Conservation (phyloP, 2,888 invertebrate genomes). For the Lithophane leautieri region DNA sequence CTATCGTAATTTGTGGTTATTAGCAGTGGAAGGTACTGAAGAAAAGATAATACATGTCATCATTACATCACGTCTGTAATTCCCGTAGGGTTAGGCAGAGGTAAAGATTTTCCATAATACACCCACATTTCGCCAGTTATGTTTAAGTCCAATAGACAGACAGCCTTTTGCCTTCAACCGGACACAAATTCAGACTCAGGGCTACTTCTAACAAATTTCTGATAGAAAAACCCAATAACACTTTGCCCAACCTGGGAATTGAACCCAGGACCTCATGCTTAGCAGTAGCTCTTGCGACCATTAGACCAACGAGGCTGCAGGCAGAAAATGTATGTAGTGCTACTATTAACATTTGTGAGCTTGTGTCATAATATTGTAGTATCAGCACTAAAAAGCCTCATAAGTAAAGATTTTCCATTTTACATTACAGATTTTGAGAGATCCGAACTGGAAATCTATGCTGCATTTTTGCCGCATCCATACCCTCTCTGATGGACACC, state of each 20-base stretch:
- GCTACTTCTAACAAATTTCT: background rate
- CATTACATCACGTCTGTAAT: background rate
- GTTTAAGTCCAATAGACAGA: background rate
- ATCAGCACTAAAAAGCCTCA: background rate
- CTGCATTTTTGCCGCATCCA: background rate
- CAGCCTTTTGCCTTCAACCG: too few relatives aligned
- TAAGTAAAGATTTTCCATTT: background rate
- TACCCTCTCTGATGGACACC: constrained; percentile 8
- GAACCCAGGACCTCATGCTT: background rate
- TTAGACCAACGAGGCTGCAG: too few relatives aligned
- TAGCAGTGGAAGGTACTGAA: background rate
- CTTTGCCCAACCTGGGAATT: background rate
- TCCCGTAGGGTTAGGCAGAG: background rate
- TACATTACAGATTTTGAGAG: background rate
- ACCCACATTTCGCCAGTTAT: background rate
- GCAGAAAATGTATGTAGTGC: background rate
- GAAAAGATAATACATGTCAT: background rate
- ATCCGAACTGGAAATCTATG: background rate
- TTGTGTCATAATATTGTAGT: background rate
- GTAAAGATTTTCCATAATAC: background rate
- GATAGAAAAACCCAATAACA: background rate
- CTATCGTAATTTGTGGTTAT: background rate
- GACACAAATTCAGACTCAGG: background rate
- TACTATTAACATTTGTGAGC: background rate
- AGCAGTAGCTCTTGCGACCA: background rate